Percentiles rank a stretch among this genome's conserved stretches.
Evolutionary conservation across 2,888 invertebrate genomes (phyloP).

Genomic region (Lingula anatina): DNA sequence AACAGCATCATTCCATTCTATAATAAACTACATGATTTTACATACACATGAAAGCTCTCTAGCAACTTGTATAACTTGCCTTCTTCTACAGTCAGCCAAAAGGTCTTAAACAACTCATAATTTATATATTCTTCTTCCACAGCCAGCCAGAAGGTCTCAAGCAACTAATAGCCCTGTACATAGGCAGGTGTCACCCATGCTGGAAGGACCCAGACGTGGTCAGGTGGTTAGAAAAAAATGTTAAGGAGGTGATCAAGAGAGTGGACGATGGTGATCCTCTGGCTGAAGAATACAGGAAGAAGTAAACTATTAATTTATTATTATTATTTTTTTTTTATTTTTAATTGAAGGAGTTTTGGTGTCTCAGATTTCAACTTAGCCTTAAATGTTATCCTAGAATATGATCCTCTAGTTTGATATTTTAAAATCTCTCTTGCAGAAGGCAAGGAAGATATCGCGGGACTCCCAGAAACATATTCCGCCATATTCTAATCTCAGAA

Average conservation of each 20-base stretch:
- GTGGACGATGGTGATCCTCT: constrained; percentile 63
- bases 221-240: constrained; percentile 72
- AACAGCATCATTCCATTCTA: too few relatives aligned
- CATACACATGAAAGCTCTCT: too few relatives aligned
- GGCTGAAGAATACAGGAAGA: constrained; percentile 61
- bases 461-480: constrained; percentile 63
- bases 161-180: constrained; percentile 69
- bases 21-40: too few relatives aligned
- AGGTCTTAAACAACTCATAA: too few relatives aligned
- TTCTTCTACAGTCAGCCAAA: too few relatives aligned
- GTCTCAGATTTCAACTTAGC: too few relatives aligned
- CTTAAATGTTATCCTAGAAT: too few relatives aligned
- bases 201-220: constrained; percentile 75
- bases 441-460: constrained; percentile 62
- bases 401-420: too few relatives aligned
- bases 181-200: constrained; percentile 67
- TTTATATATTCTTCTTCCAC: too few relatives aligned
- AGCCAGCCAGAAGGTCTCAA: constrained; percentile 62
- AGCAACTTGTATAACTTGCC: too few relatives aligned
- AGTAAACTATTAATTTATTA: constrained; percentile 37
- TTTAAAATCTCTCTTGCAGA: constrained; percentile 25
- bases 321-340: too few relatives aligned
- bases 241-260: constrained; percentile 61
- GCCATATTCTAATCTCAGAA: constrained; percentile 70
- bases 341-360: too few relatives aligned